Evolutionary conservation across 2,888 invertebrate genomes (phyloP).

Genomic region (Busseola fusca): DNA sequence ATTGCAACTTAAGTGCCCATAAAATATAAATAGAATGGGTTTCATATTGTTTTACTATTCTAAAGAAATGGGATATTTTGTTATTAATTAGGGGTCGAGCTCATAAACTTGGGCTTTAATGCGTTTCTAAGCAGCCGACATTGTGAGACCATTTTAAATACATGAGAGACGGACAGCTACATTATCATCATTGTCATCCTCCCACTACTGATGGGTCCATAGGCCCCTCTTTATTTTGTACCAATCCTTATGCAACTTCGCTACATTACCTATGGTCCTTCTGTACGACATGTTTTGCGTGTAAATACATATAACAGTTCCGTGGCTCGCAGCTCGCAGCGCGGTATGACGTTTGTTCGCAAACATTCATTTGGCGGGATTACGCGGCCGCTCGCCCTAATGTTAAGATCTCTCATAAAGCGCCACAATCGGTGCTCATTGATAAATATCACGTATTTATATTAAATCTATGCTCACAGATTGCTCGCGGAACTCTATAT

Average conservation of each 20-base stretch:
- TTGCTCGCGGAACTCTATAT: constrained; percentile 17
- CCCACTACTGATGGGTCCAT: not conserved
- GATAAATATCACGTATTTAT: constrained; percentile 35
- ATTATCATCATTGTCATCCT: not conserved
- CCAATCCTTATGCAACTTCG: not conserved
- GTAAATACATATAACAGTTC: constrained; percentile 8
- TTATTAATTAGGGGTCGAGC: no score
- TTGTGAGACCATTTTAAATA: no score
- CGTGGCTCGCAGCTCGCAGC: not conserved
- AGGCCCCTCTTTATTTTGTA: not conserved
- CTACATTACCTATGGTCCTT: constrained; percentile 4
- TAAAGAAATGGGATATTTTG: no score
- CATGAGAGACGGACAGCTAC: no score
- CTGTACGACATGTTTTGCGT: not conserved
- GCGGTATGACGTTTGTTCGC: constrained; percentile 39
- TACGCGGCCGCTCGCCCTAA: constrained; percentile 28
- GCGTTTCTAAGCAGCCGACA: no score
- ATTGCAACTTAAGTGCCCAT: no score
- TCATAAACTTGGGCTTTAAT: no score
- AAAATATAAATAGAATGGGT: no score
- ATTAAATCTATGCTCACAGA: constrained; percentile 24
- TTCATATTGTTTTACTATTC: no score
- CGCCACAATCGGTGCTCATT: constrained; percentile 21
- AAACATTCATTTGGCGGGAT: constrained; percentile 59
- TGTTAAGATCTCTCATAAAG: constrained; percentile 25